Evolutionary conservation across 2,888 invertebrate species (phyloP).

Genomic region (Zygothrica quintamaculata): DNA sequence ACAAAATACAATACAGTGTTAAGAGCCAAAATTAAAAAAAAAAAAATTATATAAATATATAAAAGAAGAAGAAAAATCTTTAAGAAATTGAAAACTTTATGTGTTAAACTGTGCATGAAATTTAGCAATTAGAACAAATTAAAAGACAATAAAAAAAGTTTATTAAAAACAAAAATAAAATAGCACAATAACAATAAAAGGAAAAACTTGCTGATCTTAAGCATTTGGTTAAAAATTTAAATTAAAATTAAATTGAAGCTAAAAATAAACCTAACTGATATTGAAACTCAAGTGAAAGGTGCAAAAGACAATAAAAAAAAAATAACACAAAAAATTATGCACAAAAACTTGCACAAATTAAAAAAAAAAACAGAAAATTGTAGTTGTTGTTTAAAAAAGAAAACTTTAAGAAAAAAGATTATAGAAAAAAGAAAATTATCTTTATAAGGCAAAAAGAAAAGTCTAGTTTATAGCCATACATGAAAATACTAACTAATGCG

Average conservation of each 20-base stretch:
- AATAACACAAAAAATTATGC: conserved; percentile 26
- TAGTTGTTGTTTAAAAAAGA: conserved; percentile 53
- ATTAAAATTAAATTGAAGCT: conserved; percentile 10
- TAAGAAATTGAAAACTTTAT: conserved; percentile 14
- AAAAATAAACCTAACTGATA: conserved; percentile 41
- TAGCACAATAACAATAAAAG: conserved; percentile 11
- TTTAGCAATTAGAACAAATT: conserved; percentile 44
- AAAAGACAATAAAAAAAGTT: conserved; percentile 47
- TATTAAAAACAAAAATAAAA: neutral
- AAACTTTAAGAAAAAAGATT: no score
- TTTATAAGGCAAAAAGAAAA: conserved; percentile 41
- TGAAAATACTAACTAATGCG: conserved; percentile 82
- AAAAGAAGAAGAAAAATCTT: no score
- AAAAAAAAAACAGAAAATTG: conserved; percentile 29
- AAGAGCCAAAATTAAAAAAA: no score
- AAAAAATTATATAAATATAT: no score
- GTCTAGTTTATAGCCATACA: conserved; percentile 54
- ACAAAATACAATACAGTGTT: conserved; percentile 21
- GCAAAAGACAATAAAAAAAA: conserved; percentile 63
- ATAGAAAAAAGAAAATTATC: conserved; percentile 20
- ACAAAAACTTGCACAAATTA: conserved; percentile 31
- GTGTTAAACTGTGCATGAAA: conserved; percentile 39
- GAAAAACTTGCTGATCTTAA: conserved; percentile 69
- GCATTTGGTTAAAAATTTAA: no score
- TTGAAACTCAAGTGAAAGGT: conserved; percentile 48